Evolutionary conservation across 2,888 invertebrate species (phyloP).

Genomic region (Temnothorax unifasciatus): DNA sequence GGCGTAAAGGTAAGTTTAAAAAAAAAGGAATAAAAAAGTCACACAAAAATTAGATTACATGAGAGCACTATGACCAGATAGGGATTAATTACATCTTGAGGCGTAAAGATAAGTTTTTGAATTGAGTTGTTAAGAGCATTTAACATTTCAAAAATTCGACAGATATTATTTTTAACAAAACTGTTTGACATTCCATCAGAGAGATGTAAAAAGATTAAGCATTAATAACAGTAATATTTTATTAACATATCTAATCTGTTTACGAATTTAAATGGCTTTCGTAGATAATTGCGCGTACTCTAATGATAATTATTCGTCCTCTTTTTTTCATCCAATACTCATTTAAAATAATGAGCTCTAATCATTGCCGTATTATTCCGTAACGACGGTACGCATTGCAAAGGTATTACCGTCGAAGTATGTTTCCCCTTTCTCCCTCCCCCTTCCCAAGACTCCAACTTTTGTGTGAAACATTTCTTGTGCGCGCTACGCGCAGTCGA

Average conservation of each 20-base stretch:
- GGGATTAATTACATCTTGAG: not conserved
- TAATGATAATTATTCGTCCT: not conserved
- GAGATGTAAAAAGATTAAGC: too few relatives aligned
- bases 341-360: conserved; percentile 16
- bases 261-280: not conserved
- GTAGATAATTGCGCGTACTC: not conserved
- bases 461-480: conserved; percentile 23
- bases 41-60: too few relatives aligned
- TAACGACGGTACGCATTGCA: not conserved
- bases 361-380: not conserved
- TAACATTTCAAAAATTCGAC: not conserved
- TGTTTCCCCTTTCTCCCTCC: too few relatives aligned
- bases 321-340: not conserved
- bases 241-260: not conserved
- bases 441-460: not conserved
- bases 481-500: not conserved
- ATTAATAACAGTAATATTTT: not conserved
- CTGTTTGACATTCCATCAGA: not conserved
- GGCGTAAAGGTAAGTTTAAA: not conserved
- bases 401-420: conserved; percentile 1
- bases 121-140: not conserved
- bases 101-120: not conserved
- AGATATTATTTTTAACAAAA: not conserved
- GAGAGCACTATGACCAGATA: not conserved
- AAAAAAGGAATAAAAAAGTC: not conserved